A percentile compares a stretch with the other conserved stretches of the same genome.
Evolutionary conservation across 2,797 vertebrate species (phyloP).

Genomic region (Ceryle rudis): DNA sequence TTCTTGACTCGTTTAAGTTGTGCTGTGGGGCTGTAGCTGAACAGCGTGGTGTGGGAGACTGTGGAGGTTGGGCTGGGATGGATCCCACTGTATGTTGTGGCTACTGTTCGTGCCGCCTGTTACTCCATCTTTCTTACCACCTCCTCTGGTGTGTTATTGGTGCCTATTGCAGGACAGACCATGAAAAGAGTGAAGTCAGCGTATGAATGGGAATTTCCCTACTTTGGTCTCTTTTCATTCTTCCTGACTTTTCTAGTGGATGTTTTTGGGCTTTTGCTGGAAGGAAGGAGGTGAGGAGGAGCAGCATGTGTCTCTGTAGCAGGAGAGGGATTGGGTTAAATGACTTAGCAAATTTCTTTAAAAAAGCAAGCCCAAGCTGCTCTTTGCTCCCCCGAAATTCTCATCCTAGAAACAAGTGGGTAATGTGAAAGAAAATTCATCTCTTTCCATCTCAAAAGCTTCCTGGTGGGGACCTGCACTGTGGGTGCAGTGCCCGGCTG

Average conservation of each 20-base stretch:
- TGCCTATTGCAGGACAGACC: not conserved
- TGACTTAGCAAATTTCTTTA: not conserved
- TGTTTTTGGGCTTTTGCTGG: not conserved
- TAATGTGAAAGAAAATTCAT: not conserved
- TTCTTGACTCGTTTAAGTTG: not conserved
- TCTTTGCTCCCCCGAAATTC: not conserved
- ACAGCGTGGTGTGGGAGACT: accelerated
- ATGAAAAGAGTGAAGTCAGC: not conserved
- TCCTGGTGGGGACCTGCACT: not conserved
- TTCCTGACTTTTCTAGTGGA: not conserved
- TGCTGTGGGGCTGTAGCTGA: too few species aligned
- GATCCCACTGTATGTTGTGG: not conserved
- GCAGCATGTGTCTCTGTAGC: not conserved
- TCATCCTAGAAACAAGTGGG: not conserved
- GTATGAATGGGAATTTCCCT: not conserved
- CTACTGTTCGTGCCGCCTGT: accelerated
- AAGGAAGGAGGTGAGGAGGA: not conserved
- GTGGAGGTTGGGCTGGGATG: not conserved
- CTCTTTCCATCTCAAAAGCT: not conserved
- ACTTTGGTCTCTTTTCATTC: not conserved
- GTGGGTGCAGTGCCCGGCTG: accelerated
- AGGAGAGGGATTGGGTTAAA: not conserved
- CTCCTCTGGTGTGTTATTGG: not conserved
- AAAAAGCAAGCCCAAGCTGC: not conserved
- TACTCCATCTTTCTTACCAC: not conserved